A percentile compares a stretch with the other conserved stretches of the same genome.
Evolutionary conservation across 1,140 invertebrate species (phyloP).

Genomic region (Temnothorax curvispinosus): DNA sequence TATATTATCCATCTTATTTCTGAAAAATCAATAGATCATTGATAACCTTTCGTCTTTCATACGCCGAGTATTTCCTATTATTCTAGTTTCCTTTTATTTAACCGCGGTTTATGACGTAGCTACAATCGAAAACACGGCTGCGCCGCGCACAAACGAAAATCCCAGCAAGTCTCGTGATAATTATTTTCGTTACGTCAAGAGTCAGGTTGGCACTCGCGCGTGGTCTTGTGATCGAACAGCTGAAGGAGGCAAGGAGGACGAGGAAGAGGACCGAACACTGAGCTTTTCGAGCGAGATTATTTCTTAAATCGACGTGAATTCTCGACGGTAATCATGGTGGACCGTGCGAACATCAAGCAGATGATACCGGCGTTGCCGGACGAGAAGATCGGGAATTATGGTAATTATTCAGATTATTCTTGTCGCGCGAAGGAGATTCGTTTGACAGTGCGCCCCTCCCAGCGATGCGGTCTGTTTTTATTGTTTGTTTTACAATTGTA

Average conservation of each 20-base stretch:
- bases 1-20: no score
- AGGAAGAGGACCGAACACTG: background rate
- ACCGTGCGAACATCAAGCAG: conserved; percentile 89
- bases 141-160: background rate
- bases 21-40: no score
- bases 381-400: conserved; percentile 91
- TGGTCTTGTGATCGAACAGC: conserved; percentile 79
- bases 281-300: background rate
- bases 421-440: conserved; percentile 26
- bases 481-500: conserved; percentile 14
- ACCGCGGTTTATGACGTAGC: no score
- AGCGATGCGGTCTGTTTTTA: conserved; percentile 54
- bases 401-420: background rate
- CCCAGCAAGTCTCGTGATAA: background rate
- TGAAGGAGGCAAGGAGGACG: conserved; percentile 46
- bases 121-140: background rate
- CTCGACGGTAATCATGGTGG: conserved; percentile 79
- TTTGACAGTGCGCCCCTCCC: conserved; percentile 81
- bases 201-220: conserved; percentile 42
- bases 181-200: background rate
- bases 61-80: no score
- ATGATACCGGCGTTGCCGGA: conserved; percentile 91
- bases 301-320: background rate
- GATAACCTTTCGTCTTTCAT: no score
- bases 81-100: no score